These are phyloP conservation scores for Esox masquinongy DNA, from an alignment of 2,797 vertebrate genomes.

Conservation along the genomic window DNA sequence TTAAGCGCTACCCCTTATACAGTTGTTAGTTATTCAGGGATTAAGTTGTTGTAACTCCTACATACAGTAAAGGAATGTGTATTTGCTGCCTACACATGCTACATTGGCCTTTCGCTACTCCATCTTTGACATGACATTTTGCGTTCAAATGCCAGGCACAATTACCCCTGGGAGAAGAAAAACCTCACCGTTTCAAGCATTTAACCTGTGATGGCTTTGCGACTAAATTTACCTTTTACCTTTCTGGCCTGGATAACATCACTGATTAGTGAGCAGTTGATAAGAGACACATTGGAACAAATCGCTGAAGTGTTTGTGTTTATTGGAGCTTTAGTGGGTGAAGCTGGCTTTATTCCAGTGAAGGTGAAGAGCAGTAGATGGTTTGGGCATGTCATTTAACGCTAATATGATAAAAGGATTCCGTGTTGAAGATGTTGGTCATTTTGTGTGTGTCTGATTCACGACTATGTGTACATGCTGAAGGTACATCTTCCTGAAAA, in stretches of 20 bases:
- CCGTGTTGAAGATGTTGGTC: neutral
- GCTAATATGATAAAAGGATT: neutral
- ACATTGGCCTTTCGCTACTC: slow-evolving; percentile 9
- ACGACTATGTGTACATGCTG: neutral
- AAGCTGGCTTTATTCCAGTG: neutral
- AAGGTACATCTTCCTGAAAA: neutral
- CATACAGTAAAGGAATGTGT: slow-evolving; percentile 5
- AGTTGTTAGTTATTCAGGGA: neutral
- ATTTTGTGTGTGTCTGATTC: neutral
- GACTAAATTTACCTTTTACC: neutral
- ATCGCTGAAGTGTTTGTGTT: slow-evolving; percentile 5
- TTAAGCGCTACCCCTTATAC: neutral
- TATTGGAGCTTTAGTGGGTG: neutral
- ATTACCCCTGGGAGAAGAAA: slow-evolving; percentile 10
- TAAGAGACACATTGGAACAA: neutral
- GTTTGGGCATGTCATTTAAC: neutral
- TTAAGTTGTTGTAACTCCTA: neutral
- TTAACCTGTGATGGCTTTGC: slow-evolving; percentile 1
- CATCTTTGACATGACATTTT: slow-evolving; percentile 32
- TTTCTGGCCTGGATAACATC: neutral
- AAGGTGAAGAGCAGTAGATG: neutral
- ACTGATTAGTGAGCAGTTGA: neutral
- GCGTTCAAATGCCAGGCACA: slow-evolving; percentile 28
- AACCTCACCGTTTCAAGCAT: neutral
- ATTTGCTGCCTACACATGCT: slow-evolving; percentile 26